Conservation (phyloP, 1,140 invertebrate species). For the Trichoplusia ni region DNA sequence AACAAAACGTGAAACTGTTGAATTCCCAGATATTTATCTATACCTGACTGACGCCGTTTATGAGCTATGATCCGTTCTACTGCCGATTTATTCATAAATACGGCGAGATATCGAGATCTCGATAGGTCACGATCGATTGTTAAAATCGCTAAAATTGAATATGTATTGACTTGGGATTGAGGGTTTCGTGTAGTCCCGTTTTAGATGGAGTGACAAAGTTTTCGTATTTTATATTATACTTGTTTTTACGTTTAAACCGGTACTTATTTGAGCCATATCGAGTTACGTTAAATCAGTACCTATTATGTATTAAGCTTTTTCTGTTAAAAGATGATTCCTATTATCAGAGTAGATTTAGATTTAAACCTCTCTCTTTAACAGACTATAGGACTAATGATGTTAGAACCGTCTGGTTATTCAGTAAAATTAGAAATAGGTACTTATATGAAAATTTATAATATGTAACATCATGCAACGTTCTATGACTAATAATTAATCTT, state of each 20-base stretch:
- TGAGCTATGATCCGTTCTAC: slow-evolving; percentile 42
- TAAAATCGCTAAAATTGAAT: slow-evolving; percentile 32
- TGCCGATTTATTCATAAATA: slow-evolving; percentile 61
- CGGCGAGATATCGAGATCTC: slow-evolving; percentile 49
- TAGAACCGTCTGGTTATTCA: too few relatives aligned
- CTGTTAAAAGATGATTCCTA: too few relatives aligned
- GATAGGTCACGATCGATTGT: slow-evolving; percentile 61
- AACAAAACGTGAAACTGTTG: slow-evolving; percentile 46
- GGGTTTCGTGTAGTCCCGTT: slow-evolving; percentile 16
- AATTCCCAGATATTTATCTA: slow-evolving; percentile 43
- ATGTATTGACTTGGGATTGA: slow-evolving; percentile 19
- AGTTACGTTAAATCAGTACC: too few relatives aligned
- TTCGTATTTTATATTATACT: neutral
- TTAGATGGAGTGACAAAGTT: slow-evolving; percentile 12
- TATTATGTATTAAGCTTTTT: too few relatives aligned
- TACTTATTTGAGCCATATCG: too few relatives aligned
- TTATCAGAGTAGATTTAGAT: too few relatives aligned
- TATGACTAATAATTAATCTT: too few relatives aligned
- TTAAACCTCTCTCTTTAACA: too few relatives aligned
- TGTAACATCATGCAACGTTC: too few relatives aligned
- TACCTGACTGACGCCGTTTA: slow-evolving; percentile 37
- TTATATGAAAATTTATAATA: too few relatives aligned
- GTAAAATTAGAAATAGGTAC: too few relatives aligned
- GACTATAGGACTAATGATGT: too few relatives aligned
- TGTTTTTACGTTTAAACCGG: neutral